Conservation (phyloP, 2,797 vertebrate genomes). For the Ispidina picta region DNA sequence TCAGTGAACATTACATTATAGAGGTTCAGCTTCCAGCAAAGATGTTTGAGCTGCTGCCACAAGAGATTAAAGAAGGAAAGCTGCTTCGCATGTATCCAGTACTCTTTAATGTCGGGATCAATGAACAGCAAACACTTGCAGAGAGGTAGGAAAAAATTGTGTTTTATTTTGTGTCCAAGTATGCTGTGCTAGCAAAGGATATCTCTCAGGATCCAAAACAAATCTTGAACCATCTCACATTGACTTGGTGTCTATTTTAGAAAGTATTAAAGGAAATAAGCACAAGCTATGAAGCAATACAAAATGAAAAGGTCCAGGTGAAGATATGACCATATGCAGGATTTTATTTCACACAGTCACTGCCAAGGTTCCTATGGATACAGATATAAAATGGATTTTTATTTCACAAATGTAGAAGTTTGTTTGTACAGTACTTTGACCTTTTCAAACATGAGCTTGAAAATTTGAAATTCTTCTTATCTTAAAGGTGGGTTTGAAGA, state of each 20-base stretch:
- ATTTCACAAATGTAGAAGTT: neutral
- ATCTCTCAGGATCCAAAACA: neutral
- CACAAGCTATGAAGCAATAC: neutral
- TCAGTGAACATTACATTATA: slow-evolving; percentile 92
- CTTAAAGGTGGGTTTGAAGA: neutral
- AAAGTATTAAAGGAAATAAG: neutral
- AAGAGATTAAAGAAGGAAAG: slow-evolving; percentile 91
- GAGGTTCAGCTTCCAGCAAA: slow-evolving; percentile 91
- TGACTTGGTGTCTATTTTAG: neutral
- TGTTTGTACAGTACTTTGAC: neutral
- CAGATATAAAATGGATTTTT: neutral
- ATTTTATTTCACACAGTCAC: neutral
- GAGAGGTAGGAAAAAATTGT: slow-evolving; percentile 84
- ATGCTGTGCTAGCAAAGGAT: neutral
- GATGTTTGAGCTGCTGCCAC: slow-evolving; percentile 89
- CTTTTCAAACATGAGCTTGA: neutral
- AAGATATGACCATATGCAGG: neutral
- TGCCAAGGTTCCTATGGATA: neutral
- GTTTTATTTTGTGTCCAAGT: neutral
- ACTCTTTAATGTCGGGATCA: slow-evolving; percentile 97
- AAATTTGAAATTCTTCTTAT: neutral
- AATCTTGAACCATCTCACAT: neutral
- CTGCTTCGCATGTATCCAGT: slow-evolving; percentile 88
- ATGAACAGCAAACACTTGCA: slow-evolving; percentile 97
- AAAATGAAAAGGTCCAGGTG: neutral